These are phyloP conservation scores for Drosophila subquinaria DNA, from an alignment of 2,888 invertebrate genomes.

Conservation along the genomic window DNA sequence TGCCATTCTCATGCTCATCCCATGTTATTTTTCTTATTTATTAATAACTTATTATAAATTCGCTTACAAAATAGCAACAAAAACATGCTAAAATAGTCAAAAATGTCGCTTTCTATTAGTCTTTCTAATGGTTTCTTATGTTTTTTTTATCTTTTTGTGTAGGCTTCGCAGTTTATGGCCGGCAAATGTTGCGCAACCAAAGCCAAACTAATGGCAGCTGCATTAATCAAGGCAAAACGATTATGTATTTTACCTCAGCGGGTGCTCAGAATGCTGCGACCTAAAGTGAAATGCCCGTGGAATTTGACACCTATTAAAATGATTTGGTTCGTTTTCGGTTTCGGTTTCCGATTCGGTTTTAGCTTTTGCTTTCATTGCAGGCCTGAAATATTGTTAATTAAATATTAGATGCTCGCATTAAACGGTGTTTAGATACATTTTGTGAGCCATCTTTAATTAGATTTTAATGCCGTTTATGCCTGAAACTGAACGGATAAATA, in stretches of 20 bases:
- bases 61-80: constrained; percentile 20
- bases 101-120: constrained; percentile 44
- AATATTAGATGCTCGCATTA: constrained; percentile 41
- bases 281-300: constrained; percentile 65
- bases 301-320: constrained; percentile 65
- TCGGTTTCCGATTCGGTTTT: constrained; percentile 41
- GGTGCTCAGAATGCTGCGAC: constrained; percentile 51
- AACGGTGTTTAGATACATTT: no score
- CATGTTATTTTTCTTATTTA: constrained; percentile 23
- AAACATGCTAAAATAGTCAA: constrained; percentile 21
- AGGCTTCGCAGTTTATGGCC: constrained; percentile 37
- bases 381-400: constrained; percentile 56
- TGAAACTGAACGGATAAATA: constrained; percentile 45
- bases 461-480: constrained; percentile 67
- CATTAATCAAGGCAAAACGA: constrained; percentile 58
- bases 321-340: constrained; percentile 32
- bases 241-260: constrained; percentile 36
- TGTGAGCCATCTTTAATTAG: constrained; percentile 56
- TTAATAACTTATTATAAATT: constrained; percentile 36
- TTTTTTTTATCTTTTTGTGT: constrained; percentile 24
- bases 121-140: constrained; percentile 33
- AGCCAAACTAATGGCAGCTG: constrained; percentile 31
- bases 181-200: constrained; percentile 66
- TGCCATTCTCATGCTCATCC: background rate
- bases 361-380: constrained; percentile 56